Conservation (phyloP, 1,140 invertebrate species). For the Akabosia matsudoensis region DNA sequence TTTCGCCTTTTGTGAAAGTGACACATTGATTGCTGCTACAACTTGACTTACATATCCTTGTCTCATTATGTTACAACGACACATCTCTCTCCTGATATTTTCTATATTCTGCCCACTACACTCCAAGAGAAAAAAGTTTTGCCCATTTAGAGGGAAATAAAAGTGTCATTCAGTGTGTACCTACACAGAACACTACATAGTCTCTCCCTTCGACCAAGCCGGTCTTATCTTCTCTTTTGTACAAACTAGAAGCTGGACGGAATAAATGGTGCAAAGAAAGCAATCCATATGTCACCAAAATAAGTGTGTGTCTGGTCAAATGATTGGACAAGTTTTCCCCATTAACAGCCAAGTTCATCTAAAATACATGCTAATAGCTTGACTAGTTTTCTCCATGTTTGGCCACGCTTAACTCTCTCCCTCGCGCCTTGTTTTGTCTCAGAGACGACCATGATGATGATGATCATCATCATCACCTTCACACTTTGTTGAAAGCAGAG, state of each 20-base stretch:
- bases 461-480: not conserved
- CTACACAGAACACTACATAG: too few species aligned
- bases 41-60: too few species aligned
- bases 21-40: too few species aligned
- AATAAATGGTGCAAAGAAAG: slow-evolving; percentile 21
- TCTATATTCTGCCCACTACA: too few species aligned
- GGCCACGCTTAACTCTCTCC: not conserved
- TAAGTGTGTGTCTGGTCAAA: slow-evolving; percentile 3
- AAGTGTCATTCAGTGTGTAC: too few species aligned
- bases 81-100: too few species aligned
- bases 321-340: slow-evolving; percentile 15
- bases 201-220: too few species aligned
- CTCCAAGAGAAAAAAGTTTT: not conserved
- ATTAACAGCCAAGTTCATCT: not conserved
- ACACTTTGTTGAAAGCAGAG: not conserved
- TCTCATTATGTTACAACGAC: too few species aligned
- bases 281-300: not conserved
- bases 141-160: too few species aligned
- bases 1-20: too few species aligned
- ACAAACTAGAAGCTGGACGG: not conserved
- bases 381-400: not conserved
- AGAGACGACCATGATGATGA: not conserved
- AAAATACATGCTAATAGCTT: not conserved
- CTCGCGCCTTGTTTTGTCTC: not conserved
- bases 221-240: too few species aligned